phyloP scores from a whole-genome alignment of 2,888 invertebrate species.

The Octodonta nipae region DNA sequence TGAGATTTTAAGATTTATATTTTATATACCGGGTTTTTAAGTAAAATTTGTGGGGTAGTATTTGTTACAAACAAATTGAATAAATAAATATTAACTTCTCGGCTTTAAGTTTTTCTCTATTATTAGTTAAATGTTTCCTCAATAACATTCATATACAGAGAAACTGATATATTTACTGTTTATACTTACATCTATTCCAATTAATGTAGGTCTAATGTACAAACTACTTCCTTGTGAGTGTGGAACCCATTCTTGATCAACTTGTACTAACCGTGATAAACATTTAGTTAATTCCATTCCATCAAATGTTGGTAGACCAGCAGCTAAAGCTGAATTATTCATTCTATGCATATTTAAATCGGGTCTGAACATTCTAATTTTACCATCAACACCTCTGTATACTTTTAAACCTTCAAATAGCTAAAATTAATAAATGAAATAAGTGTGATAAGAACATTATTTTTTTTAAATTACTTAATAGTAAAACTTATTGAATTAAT shows the following conservation, averaged over 20 bases:
- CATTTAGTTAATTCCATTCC: constrained; percentile 74
- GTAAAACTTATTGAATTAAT: too few relatives aligned
- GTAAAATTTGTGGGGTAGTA: too few relatives aligned
- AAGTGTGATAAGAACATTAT: too few relatives aligned
- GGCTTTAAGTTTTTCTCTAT: too few relatives aligned
- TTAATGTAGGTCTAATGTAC: constrained; percentile 90
- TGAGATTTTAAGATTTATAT: too few relatives aligned
- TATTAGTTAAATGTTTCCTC: too few relatives aligned
- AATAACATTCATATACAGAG: too few relatives aligned
- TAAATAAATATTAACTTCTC: too few relatives aligned
- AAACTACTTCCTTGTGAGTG: constrained; percentile 78
- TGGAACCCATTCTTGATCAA: constrained; percentile 98
- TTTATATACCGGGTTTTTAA: too few relatives aligned
- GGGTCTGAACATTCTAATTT: constrained; percentile 87
- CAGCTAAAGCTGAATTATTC: constrained; percentile 70
- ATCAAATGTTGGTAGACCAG: constrained; percentile 82
- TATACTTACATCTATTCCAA: constrained; percentile 92
- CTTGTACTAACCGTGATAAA: constrained; percentile 66
- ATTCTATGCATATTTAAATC: constrained; percentile 90
- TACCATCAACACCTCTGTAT: constrained; percentile 82
- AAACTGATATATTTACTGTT: too few relatives aligned
- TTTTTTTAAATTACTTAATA: too few relatives aligned
- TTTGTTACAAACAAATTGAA: too few relatives aligned
- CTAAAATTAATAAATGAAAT: constrained; percentile 43
- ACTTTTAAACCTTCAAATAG: constrained; percentile 98